Evolutionary conservation across 2,797 vertebrate species (phyloP).

Genomic region (Lepilemur septentrionalis): DNA sequence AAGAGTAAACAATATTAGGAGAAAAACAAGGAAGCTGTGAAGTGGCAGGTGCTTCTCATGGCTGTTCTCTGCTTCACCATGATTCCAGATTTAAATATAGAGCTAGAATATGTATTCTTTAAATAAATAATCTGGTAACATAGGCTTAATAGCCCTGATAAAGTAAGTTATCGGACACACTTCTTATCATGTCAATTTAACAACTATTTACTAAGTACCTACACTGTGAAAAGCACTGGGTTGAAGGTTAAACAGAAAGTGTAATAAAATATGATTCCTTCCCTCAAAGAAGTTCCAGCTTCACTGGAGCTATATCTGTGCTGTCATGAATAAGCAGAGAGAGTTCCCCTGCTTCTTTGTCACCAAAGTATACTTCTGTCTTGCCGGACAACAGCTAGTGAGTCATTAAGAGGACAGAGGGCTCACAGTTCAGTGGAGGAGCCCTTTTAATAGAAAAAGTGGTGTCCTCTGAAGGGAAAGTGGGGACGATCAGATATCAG

Average conservation of each 20-base stretch:
- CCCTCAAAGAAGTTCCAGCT: background rate
- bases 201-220: conserved; percentile 43
- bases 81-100: conserved; percentile 2
- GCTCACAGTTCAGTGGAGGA: background rate
- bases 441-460: conserved; percentile 21
- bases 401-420: background rate
- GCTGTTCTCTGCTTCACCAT: background rate
- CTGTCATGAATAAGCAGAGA: background rate
- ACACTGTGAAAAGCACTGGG: background rate
- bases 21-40: background rate
- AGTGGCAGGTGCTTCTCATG: background rate
- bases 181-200: background rate
- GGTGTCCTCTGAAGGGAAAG: background rate
- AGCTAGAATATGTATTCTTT: background rate
- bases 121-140: conserved; percentile 18
- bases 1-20: background rate
- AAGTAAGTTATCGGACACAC: background rate
- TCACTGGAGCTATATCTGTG: background rate
- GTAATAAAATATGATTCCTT: background rate
- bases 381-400: background rate
- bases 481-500: background rate
- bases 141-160: conserved; percentile 33
- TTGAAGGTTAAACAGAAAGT: background rate
- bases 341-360: background rate
- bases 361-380: background rate